Evolutionary conservation across 2,797 vertebrate genomes (phyloP).

Genomic region (Halcyon badia): DNA sequence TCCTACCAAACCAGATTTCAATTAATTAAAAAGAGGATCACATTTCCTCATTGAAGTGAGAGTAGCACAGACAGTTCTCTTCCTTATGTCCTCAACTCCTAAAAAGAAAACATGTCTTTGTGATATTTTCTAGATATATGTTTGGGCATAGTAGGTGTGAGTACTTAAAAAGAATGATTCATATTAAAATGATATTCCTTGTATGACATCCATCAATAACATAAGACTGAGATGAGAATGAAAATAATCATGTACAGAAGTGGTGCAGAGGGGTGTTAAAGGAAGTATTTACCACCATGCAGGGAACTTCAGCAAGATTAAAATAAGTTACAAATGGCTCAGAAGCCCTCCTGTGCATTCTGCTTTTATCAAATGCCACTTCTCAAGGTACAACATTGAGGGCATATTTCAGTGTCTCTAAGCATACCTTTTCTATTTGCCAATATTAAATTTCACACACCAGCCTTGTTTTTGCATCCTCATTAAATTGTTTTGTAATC

Average conservation of each 20-base stretch:
- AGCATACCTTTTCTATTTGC: not conserved
- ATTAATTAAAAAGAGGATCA: not conserved
- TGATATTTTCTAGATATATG: not conserved
- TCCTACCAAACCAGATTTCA: not conserved
- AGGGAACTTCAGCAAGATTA: not conserved
- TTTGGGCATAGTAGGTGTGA: not conserved
- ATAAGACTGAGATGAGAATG: not conserved
- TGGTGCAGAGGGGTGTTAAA: not conserved
- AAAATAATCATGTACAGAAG: slow-evolving; percentile 1
- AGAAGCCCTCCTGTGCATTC: not conserved
- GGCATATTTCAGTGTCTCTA: not conserved
- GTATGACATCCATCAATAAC: not conserved
- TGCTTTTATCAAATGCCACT: not conserved
- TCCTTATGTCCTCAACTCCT: not conserved
- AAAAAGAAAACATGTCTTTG: not conserved
- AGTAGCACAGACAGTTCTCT: not conserved
- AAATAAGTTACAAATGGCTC: not conserved
- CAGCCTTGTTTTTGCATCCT: not conserved
- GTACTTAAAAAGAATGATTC: not conserved
- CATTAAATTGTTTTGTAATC: slow-evolving; percentile 7
- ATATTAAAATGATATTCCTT: not conserved
- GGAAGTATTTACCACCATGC: not conserved
- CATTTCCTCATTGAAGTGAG: not conserved
- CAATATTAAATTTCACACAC: not conserved
- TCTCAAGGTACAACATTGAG: not conserved